Conservation (phyloP, 2,113 vertebrate genomes). For the Podiceps cristatus region DNA sequence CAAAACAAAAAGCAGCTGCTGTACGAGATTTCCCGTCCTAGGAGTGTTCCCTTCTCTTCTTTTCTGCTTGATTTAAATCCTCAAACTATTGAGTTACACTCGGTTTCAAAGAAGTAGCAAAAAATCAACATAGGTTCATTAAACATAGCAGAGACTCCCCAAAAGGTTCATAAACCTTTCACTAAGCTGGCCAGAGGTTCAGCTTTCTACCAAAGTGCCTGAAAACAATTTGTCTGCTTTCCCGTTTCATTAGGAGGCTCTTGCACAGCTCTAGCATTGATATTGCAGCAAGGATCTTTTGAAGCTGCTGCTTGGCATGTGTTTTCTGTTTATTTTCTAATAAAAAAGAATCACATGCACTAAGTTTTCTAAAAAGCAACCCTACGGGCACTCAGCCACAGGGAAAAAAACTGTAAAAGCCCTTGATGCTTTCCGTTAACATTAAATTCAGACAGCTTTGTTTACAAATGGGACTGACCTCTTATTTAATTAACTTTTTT, state of each 20-base stretch:
- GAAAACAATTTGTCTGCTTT: background rate
- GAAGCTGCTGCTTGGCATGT: constrained; percentile 15
- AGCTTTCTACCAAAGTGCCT: background rate
- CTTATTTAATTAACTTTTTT: background rate
- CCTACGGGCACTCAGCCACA: background rate
- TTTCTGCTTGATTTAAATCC: background rate
- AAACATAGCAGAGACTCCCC: rapidly evolving
- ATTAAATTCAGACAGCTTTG: constrained; percentile 4
- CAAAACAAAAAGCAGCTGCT: background rate
- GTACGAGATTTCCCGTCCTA: background rate
- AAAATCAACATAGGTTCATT: background rate
- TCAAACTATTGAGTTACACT: background rate
- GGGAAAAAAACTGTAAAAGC: background rate
- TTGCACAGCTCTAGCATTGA: background rate
- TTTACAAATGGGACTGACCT: constrained; percentile 38
- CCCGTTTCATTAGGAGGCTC: background rate
- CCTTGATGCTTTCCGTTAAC: background rate
- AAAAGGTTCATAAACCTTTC: constrained; percentile 41
- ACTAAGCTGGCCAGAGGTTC: background rate
- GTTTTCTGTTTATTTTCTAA: constrained; percentile 44
- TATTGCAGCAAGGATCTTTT: background rate
- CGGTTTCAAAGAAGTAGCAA: background rate
- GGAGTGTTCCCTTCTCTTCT: background rate
- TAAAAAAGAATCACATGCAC: background rate
- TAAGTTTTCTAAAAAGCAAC: constrained; percentile 22